These are phyloP conservation scores for Orius insidiosus DNA, from an alignment of 1,140 invertebrate genomes.

Conservation along the genomic window DNA sequence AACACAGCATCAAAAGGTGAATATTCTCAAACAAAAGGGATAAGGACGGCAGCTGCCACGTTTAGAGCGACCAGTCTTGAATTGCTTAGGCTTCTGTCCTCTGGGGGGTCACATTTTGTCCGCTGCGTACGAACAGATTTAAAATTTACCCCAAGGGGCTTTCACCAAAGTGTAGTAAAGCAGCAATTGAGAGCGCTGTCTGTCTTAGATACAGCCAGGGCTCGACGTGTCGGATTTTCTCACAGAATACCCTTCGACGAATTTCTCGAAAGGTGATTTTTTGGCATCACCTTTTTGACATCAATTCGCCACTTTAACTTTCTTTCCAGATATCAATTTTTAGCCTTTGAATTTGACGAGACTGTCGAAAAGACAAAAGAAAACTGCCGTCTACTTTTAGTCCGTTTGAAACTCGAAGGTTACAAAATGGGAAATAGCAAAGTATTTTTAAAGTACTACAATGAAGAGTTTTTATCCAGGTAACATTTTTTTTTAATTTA, in stretches of 20 bases:
- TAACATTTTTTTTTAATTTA: too few relatives aligned
- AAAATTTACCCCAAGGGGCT: slow-evolving; percentile 38
- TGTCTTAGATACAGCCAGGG: slow-evolving; percentile 67
- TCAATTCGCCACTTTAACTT: too few relatives aligned
- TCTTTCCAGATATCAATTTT: slow-evolving; percentile 58
- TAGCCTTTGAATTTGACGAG: slow-evolving; percentile 79
- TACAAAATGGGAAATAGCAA: slow-evolving; percentile 68
- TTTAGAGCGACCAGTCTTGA: slow-evolving; percentile 70
- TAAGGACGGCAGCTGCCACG: slow-evolving; percentile 53
- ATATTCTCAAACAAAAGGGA: slow-evolving; percentile 61
- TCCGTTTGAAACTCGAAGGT: slow-evolving; percentile 75
- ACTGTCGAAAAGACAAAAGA: slow-evolving; percentile 65
- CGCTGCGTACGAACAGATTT: slow-evolving; percentile 58
- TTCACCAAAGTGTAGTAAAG: slow-evolving; percentile 53
- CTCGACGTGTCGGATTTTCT: slow-evolving; percentile 65
- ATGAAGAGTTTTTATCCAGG: slow-evolving; percentile 69
- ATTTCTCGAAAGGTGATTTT: slow-evolving; percentile 58
- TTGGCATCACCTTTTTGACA: too few relatives aligned
- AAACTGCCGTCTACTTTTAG: slow-evolving; percentile 60
- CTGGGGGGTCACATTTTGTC: slow-evolving; percentile 57
- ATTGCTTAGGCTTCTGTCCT: slow-evolving; percentile 60
- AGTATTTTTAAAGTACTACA: slow-evolving; percentile 75
- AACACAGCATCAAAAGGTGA: slow-evolving; percentile 56
- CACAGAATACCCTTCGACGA: slow-evolving; percentile 66
- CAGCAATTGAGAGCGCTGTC: slow-evolving; percentile 68